A percentile compares a stretch with the other conserved stretches of the same genome.
phyloP scores from a whole-genome alignment of 2,888 invertebrate genomes.

The Drosophila anomalata region DNA sequence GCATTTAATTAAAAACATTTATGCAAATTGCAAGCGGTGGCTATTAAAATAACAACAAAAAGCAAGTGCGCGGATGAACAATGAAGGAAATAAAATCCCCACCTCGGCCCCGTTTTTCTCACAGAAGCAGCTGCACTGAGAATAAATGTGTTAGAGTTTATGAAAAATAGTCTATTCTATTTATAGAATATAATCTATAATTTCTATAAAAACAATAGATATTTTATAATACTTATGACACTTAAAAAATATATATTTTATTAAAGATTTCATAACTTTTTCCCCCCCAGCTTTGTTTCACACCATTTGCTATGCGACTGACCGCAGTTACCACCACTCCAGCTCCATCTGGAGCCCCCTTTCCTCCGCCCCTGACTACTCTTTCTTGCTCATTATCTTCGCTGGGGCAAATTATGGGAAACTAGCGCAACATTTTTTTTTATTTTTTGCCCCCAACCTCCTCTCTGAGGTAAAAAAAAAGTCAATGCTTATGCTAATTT shows the following conservation, averaged over 20 bases:
- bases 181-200: too few species aligned
- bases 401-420: slow-evolving; percentile 73
- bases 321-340: slow-evolving; percentile 50
- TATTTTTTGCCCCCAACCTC: slow-evolving; percentile 9
- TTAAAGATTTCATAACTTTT: neutral
- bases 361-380: slow-evolving; percentile 4
- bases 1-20: slow-evolving; percentile 73
- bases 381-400: slow-evolving; percentile 64
- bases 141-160: neutral
- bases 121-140: slow-evolving; percentile 24
- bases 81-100: slow-evolving; percentile 28
- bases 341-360: neutral
- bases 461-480: slow-evolving; percentile 25
- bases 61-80: slow-evolving; percentile 58
- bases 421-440: slow-evolving; percentile 63
- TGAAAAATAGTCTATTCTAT: too few species aligned
- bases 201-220: too few species aligned
- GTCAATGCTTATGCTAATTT: slow-evolving; percentile 70
- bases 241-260: neutral
- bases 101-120: slow-evolving; percentile 1
- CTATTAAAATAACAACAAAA: slow-evolving; percentile 61
- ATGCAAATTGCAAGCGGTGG: slow-evolving; percentile 65
- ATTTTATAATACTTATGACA: too few species aligned
- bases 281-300: slow-evolving; percentile 56
- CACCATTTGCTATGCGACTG: slow-evolving; percentile 72